These are phyloP conservation scores for Desoria tigrina DNA, from an alignment of 2,888 invertebrate genomes.

Conservation along the genomic window DNA sequence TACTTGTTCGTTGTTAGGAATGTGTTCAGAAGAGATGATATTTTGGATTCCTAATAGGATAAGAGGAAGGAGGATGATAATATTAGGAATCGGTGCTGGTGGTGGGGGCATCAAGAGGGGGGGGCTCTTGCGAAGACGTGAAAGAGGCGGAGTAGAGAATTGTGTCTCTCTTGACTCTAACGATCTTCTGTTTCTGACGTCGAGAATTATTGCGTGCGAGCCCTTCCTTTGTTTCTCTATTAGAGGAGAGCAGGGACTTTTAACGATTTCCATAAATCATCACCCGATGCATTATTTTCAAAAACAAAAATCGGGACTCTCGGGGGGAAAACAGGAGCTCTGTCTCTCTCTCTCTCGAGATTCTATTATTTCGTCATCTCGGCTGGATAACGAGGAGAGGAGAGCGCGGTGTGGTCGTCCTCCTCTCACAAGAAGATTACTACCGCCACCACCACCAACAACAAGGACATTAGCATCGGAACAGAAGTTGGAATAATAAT, in stretches of 20 bases:
- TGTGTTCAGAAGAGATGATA: too few species aligned
- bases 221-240: constrained; percentile 53
- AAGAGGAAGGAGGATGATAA: background rate
- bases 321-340: too few species aligned
- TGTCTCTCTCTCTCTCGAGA: too few species aligned
- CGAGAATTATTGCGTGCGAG: constrained; percentile 54
- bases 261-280: constrained; percentile 55
- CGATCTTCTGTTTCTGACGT: constrained; percentile 54
- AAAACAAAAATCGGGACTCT: constrained; percentile 35
- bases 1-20: too few species aligned
- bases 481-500: too few species aligned
- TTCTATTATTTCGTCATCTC: too few species aligned
- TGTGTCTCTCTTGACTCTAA: constrained; percentile 54
- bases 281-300: constrained; percentile 49
- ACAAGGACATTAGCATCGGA: too few species aligned
- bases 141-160: constrained; percentile 54
- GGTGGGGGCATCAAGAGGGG: constrained; percentile 5
- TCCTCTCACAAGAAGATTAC: too few species aligned
- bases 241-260: constrained; percentile 49
- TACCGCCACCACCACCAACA: too few species aligned
- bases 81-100: background rate
- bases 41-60: too few species aligned
- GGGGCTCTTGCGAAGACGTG: constrained; percentile 33
- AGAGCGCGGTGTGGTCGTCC: too few species aligned
- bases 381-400: too few species aligned